Base-by-base conservation (phyloP, 2,888 invertebrate genomes). In the Harpagoxenus sublaevis region DNA sequence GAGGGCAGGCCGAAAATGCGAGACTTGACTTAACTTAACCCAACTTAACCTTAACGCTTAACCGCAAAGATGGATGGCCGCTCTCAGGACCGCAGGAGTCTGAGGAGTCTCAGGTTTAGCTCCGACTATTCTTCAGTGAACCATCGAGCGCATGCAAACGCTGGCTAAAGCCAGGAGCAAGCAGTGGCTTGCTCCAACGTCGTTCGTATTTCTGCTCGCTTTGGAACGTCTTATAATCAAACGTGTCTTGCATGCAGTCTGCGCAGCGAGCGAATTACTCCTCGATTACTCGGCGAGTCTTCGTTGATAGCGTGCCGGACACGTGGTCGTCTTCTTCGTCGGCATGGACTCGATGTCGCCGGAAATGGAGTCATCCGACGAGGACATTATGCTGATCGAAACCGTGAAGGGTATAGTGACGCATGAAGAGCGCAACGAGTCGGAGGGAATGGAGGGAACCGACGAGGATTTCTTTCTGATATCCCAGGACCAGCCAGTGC, bases 321-420 rank as follows among this genome's bases (percentile, higher is more conserved):
- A 65, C 65, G 66, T 75, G 48, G 66, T 51, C 12, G 35, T 65
- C 51, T 6, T 55, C 12, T n/a, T 68, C 55, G 23, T 79, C 60
- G 48, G 66, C 60, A 93, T 92, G 92, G 92, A 74, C 45, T 81
- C 91, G 42, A 83, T 87, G n/a, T 83, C 90, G 45, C 73, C 45
- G 1, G n/a, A 15, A 66, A 66, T 92, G 15, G 89, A 90, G n/a
- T 74, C 91, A 5, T 89, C 89, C 9, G 84, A 51, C n/a, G 89
- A 89, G 10, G 87, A 89, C 48, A 85, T 88, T 2, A 84, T 92
- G 57, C 87, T 92, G 53, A 88, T 91, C 28, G 85, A 91, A 77
- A 90, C 91, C 2, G 88, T 91, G 23, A 88, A 89, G 51, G 87
- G 82, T 18, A 91, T 92, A 63, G 92, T 91, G 10, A 83, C 82